Base-by-base conservation (phyloP, 2,888 invertebrate species). In the Lapara coniferarum region DNA sequence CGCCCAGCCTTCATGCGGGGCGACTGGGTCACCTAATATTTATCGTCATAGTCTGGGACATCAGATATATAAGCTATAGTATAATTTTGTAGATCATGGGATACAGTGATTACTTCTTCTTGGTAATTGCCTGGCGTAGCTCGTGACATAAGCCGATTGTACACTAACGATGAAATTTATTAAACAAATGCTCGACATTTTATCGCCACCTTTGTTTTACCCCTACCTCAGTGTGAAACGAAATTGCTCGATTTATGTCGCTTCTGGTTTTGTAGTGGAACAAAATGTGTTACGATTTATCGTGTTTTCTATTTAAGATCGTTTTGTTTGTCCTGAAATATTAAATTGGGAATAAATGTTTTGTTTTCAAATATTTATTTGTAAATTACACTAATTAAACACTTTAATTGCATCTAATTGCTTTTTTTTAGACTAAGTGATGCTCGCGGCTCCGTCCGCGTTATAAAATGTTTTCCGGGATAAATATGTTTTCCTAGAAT, bases 141-240 rank as follows among this genome's bases (percentile, higher is more conserved):
- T 66, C 78, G 75, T 83, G 84, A 88, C 91, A 89, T 89, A 87
- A 89, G 87, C 86, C 87, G 86, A 85, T 87, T 87, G 85, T 91
- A 92, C 3, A 37, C 37, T 55, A 55, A 93, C 89, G 91, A 91
- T 88, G 81, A 81, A 85, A 85, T 90, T 86, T 92, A 92, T 92
- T 92, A 92, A 89, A 89, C 90, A 90, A 92, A 89, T 89, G 89
- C 74, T 83, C 89, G 82, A 87, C 89, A 91, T 93, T 88, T 89
- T 93, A 92, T 92, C 90, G 81, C 82, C 76, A 77, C 76, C 79
- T 89, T 88, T 89, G 88, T 89, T 89, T 86, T 81, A 77, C 75
- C 80, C 77, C 74, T 78, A 78, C 74, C 79, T 75, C 70, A 74
- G 81, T 85, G 87, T 88, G 89, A 92, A 90, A 89, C 89, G 85